phyloP scores from a whole-genome alignment of 2,888 invertebrate species.

The Oscheius sp. region DNA sequence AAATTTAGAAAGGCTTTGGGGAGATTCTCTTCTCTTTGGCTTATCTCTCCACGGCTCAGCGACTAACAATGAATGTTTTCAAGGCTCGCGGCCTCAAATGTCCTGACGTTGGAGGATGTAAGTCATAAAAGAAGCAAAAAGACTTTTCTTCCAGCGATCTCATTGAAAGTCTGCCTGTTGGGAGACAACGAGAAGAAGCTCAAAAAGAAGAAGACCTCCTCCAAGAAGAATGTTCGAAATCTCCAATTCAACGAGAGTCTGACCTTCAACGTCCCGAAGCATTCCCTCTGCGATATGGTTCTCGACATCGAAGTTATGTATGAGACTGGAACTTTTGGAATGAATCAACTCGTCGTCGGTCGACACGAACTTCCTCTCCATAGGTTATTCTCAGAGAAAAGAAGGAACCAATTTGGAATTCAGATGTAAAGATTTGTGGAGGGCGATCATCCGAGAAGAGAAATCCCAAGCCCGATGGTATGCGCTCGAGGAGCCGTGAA shows the following conservation, averaged over 20 bases:
- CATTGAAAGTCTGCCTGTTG: slow-evolving; percentile 62
- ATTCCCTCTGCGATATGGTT: slow-evolving; percentile 63
- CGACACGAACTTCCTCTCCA: slow-evolving; percentile 65
- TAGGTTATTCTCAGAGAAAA: slow-evolving; percentile 38
- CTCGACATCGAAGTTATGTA: slow-evolving; percentile 65
- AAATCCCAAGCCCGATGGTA: slow-evolving; percentile 69
- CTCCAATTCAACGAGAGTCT: slow-evolving; percentile 68
- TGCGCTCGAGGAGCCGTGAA: slow-evolving; percentile 60
- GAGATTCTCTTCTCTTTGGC: slow-evolving; percentile 76
- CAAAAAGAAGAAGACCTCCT: slow-evolving; percentile 66
- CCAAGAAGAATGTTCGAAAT: slow-evolving; percentile 58
- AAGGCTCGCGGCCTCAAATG: slow-evolving; percentile 74
- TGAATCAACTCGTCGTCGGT: slow-evolving; percentile 59
- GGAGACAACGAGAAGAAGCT: slow-evolving; percentile 58
- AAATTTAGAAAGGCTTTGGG: slow-evolving; percentile 73
- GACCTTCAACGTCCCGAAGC: slow-evolving; percentile 65
- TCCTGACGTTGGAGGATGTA: slow-evolving; percentile 40
- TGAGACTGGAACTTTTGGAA: slow-evolving; percentile 68
- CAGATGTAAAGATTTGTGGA: slow-evolving; percentile 68
- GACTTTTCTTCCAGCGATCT: slow-evolving; percentile 48
- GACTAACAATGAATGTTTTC: slow-evolving; percentile 76
- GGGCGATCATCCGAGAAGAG: slow-evolving; percentile 68
- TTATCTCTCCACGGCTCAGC: slow-evolving; percentile 75
- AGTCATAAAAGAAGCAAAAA: slow-evolving; percentile 12
- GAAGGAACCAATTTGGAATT: slow-evolving; percentile 10